Conservation (phyloP, 2,797 vertebrate species). For the Pangasius krempfi region DNA sequence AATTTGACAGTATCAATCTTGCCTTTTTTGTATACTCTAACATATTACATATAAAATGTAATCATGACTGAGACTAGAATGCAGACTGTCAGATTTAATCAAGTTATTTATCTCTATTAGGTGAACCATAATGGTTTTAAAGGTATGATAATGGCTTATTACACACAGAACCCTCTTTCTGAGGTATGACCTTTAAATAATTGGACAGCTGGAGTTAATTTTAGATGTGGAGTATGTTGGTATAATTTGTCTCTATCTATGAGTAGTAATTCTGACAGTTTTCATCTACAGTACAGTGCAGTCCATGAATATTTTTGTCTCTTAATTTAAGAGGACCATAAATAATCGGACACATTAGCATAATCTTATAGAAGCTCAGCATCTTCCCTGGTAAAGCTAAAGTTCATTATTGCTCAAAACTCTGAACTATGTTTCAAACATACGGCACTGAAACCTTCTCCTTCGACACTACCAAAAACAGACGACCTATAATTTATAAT, state of each 20-base stretch:
- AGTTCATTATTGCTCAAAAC: background rate
- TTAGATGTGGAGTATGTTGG: background rate
- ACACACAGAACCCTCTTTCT: background rate
- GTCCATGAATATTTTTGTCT: background rate
- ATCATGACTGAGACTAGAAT: background rate
- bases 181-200: background rate
- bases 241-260: background rate
- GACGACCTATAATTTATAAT: background rate
- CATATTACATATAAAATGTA: background rate
- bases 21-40: background rate
- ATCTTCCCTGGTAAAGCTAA: background rate
- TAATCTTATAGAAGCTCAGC: slow-evolving; percentile 13
- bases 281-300: background rate
- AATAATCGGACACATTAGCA: background rate
- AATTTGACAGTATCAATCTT: background rate
- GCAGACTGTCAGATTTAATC: background rate
- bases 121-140: background rate
- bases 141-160: background rate
- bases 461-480: background rate
- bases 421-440: background rate
- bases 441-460: background rate
- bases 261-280: background rate
- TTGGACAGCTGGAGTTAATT: background rate
- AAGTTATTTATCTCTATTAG: background rate
- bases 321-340: slow-evolving; percentile 1